These are phyloP conservation scores for Xestia ashworthii DNA, from an alignment of 2,888 invertebrate genomes.

Conservation along the genomic window DNA sequence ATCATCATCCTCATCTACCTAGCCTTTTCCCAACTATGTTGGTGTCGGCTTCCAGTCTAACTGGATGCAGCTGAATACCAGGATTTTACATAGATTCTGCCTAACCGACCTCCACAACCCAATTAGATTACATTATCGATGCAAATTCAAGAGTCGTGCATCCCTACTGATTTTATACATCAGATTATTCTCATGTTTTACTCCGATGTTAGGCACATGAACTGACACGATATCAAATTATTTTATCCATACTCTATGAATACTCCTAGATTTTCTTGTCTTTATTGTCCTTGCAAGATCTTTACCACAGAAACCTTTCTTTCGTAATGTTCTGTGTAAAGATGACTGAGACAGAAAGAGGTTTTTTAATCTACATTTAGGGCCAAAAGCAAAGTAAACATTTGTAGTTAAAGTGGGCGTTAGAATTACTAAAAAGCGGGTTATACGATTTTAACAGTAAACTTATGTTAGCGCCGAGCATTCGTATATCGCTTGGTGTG, in stretches of 20 bases:
- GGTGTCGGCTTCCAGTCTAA: no score
- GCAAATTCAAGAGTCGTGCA: neutral
- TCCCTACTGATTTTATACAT: neutral
- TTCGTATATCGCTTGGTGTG: neutral
- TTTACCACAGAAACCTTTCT: neutral
- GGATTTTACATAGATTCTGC: no score
- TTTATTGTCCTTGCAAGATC: neutral
- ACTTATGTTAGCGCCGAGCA: neutral
- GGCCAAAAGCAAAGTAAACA: neutral
- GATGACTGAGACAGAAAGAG: neutral
- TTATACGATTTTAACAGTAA: neutral
- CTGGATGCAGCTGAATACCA: no score
- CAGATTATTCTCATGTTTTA: slow-evolving; percentile 7
- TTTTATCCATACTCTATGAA: neutral
- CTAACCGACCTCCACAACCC: no score
- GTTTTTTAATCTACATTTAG: neutral
- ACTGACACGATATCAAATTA: slow-evolving; percentile 20
- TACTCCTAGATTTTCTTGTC: slow-evolving; percentile 8
- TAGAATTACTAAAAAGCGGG: neutral
- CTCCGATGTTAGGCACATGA: neutral
- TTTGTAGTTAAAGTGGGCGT: neutral
- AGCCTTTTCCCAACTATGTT: no score
- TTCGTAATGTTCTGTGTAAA: neutral
- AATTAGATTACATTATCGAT: neutral
- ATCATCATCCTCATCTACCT: no score